Evolutionary conservation across 2,888 invertebrate species (phyloP).

Genomic region (Eristalis intricaria): DNA sequence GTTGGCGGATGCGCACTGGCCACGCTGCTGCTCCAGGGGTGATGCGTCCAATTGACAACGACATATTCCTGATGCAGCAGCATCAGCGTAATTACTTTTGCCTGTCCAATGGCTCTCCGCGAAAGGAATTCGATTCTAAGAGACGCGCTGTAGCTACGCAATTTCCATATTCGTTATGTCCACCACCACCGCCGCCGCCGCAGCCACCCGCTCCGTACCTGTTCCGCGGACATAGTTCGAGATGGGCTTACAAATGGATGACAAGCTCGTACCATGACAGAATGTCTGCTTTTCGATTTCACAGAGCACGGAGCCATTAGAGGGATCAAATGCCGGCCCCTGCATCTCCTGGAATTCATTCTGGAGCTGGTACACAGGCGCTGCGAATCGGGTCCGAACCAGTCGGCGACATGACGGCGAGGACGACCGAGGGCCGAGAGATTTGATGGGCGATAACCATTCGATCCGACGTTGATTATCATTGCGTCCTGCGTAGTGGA

Average conservation of each 20-base stretch:
- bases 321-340: slow-evolving; percentile 31
- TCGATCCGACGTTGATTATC: slow-evolving; percentile 68
- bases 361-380: slow-evolving; percentile 9
- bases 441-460: slow-evolving; percentile 69
- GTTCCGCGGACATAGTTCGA: background rate
- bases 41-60: slow-evolving; percentile 64
- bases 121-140: slow-evolving; percentile 56
- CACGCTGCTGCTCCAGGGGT: slow-evolving; percentile 31
- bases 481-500: slow-evolving; percentile 52
- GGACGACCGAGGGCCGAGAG: slow-evolving; percentile 14
- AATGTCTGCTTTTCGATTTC: slow-evolving; percentile 32
- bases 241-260: slow-evolving; percentile 59
- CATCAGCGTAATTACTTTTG: slow-evolving; percentile 56
- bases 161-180: slow-evolving; percentile 62
- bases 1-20: slow-evolving; percentile 18
- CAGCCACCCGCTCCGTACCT: background rate
- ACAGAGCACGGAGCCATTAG: slow-evolving; percentile 20
- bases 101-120: slow-evolving; percentile 36
- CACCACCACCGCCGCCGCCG: background rate
- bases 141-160: slow-evolving; percentile 49
- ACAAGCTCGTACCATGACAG: slow-evolving; percentile 58
- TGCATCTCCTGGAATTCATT: slow-evolving; percentile 16
- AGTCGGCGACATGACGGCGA: slow-evolving; percentile 12
- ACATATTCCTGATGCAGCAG: slow-evolving; percentile 50
- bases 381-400: slow-evolving; percentile 58